Evolutionary conservation across 2,113 vertebrate species (phyloP).

Genomic region (Desmodus rotundus): DNA sequence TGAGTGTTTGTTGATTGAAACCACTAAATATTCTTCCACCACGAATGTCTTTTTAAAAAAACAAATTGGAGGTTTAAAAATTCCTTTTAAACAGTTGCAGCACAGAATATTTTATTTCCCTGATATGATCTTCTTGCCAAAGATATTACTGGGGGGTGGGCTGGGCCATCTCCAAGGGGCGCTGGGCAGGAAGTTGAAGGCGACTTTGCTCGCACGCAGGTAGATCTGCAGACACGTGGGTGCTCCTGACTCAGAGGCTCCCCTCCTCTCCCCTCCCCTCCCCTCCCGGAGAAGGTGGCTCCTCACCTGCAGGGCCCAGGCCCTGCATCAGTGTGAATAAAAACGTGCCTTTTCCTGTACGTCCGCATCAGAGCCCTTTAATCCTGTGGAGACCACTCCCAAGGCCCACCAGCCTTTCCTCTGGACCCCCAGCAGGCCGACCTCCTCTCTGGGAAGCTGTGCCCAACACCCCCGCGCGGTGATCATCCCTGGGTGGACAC

Average conservation of each 20-base stretch:
- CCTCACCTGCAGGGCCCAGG: not conserved
- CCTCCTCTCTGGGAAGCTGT: not conserved
- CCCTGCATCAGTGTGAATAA: no score
- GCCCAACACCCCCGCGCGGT: fast-evolving
- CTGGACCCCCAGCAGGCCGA: no score
- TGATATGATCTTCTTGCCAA: not conserved
- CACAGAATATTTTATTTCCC: not conserved
- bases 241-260: not conserved
- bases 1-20: not conserved
- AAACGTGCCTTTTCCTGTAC: no score
- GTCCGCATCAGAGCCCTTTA: not conserved
- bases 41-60: not conserved
- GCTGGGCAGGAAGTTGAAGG: no score
- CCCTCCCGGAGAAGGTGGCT: no score
- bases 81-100: not conserved
- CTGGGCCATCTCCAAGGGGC: fast-evolving
- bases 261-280: no score
- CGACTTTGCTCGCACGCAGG: fast-evolving
- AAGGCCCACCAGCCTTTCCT: not conserved
- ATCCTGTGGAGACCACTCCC: no score
- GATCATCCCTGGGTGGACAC: no score
- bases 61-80: not conserved
- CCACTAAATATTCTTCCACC: not conserved
- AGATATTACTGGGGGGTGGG: no score
- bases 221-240: fast-evolving